Evolutionary conservation across 2,888 invertebrate species (phyloP).

Genomic region (Arrhopalites spinosus): DNA sequence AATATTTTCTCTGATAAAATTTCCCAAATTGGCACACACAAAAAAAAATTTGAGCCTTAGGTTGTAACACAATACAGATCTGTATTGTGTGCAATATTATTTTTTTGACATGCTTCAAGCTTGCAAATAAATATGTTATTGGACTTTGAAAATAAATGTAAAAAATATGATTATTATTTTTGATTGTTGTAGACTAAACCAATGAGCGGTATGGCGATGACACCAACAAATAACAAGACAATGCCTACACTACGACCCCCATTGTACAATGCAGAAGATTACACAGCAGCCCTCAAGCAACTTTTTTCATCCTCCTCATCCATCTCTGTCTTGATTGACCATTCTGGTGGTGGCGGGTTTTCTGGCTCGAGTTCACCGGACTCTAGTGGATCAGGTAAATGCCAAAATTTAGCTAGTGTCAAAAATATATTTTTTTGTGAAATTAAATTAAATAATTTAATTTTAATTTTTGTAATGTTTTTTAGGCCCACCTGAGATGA

Average conservation of each 20-base stretch:
- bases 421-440: no score
- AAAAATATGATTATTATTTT: neutral
- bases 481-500: slow-evolving; percentile 72
- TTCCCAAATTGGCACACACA: no score
- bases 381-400: slow-evolving; percentile 10
- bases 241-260: slow-evolving; percentile 71
- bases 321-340: slow-evolving; percentile 49
- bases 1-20: no score
- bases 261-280: slow-evolving; percentile 88
- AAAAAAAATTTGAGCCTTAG: no score
- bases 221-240: slow-evolving; percentile 19
- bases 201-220: neutral
- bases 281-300: slow-evolving; percentile 62
- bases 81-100: no score
- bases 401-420: no score
- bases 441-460: no score
- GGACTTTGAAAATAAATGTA: neutral
- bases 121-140: no score
- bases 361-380: slow-evolving; percentile 39
- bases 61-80: no score
- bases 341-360: slow-evolving; percentile 41
- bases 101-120: no score
- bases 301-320: slow-evolving; percentile 38
- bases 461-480: no score
- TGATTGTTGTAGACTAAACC: slow-evolving; percentile 27